A percentile compares a stretch with the other conserved stretches of the same genome.
Evolutionary conservation across 2,797 vertebrate species (phyloP).

Genomic region (Graptemys geographica): DNA sequence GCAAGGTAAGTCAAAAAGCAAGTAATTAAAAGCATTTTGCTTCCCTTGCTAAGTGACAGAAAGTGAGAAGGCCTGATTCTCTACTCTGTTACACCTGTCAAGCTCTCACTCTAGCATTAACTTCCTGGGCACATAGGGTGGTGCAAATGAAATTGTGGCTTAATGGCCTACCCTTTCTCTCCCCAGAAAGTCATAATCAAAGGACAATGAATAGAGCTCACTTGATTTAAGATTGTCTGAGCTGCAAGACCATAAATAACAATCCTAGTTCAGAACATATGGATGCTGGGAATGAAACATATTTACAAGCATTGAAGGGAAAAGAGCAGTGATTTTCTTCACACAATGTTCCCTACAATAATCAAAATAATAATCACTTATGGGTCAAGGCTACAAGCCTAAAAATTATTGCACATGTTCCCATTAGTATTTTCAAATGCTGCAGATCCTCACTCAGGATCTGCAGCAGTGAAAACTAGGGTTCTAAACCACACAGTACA

Average conservation of each 20-base stretch:
- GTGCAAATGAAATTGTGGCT: not conserved
- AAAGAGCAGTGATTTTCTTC: not conserved
- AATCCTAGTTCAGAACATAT: not conserved
- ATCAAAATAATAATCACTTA: conserved; percentile 16
- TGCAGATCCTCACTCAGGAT: not conserved
- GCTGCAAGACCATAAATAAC: not conserved
- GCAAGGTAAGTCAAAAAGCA: conserved; percentile 9
- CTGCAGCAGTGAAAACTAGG: not conserved
- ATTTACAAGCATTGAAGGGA: not conserved
- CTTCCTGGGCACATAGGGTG: not conserved
- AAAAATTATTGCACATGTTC: not conserved
- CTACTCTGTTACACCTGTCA: not conserved
- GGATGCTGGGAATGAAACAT: not conserved
- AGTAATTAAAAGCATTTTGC: conserved; percentile 9
- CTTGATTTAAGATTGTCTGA: not conserved
- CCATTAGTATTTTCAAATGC: not conserved
- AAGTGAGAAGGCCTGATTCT: not conserved
- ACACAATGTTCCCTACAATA: not conserved
- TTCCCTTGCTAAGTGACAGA: not conserved
- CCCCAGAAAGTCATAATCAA: not conserved
- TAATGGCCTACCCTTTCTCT: not conserved
- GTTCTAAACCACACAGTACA: not conserved
- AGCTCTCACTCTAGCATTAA: not conserved
- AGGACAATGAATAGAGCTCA: conserved; percentile 3
- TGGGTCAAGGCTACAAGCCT: not conserved